Evolutionary conservation across 2,113 vertebrate species (phyloP), one percentile per base, ranked within the genome.

Genomic region (Semicossyphus pulcher): DNA sequence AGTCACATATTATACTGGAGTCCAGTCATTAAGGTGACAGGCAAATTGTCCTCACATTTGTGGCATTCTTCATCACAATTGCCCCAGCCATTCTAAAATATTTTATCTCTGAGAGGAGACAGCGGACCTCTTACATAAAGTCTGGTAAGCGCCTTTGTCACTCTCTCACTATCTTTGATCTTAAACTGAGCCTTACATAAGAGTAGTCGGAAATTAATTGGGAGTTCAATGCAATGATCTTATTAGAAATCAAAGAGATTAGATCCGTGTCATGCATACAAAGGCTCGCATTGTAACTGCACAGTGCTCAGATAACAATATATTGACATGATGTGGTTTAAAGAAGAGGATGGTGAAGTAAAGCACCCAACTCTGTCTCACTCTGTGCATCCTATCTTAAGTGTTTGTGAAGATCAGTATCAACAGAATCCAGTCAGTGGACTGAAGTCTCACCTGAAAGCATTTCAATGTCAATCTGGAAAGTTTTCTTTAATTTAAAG

Each of bases 151-250:
- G 14, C 54, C n/a, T 11, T 18, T 21, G 28, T 47, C 34, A 10
- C 21, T 10, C 34, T 47, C 29, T 18, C 51, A 32, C 36, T 48
- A 48, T 48, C 53, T 70, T 32, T 48, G 41, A 70, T 70, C 54
- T 37, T 48, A 10, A 70, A 28, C 42, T 29, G n/a, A 20, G 31
- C 48, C n/a, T 44, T 49, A 37, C 45, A 34, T 54, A 42, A 66
- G 36, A 42, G 8, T 5, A 29, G 34, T 28, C 23, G 39, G 53
- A 58, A 59, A 49, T 39, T 3, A 52, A 51, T 52, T 31, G 2
- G 4, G 42, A 69, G 37, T 44, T 32, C 21, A 56, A 53, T 67
- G 37, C 1, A 14, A 45, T 45, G 18, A 68, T 68, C 28, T 28
- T 28, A 52, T 44, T 26, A 72, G 57, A 25, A 36, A 41, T 52